phyloP scores from a whole-genome alignment of 2,888 invertebrate genomes.

The Odontomyia ornata region DNA sequence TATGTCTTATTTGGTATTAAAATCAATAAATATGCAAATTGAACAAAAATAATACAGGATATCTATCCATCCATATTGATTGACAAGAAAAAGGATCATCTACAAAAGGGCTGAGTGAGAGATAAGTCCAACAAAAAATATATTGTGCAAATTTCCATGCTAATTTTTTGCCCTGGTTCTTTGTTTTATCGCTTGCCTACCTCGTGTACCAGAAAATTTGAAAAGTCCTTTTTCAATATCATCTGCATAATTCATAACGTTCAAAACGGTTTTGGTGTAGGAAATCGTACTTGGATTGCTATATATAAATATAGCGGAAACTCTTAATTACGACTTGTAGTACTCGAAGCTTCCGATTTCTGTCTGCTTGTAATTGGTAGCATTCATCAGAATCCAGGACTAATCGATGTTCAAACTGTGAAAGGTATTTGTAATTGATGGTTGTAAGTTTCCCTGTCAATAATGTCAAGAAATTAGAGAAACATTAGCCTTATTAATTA shows the following conservation, averaged over 20 bases:
- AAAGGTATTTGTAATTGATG: constrained; percentile 5
- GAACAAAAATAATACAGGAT: constrained; percentile 2
- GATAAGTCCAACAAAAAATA: too few species aligned
- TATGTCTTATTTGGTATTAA: neutral
- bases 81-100: neutral
- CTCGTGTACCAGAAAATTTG: too few species aligned
- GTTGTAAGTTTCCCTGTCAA: neutral
- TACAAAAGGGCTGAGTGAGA: too few species aligned
- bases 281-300: too few species aligned
- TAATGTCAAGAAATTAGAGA: neutral
- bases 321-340: too few species aligned
- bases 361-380: constrained; percentile 17
- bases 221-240: too few species aligned
- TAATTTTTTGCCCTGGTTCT: too few species aligned
- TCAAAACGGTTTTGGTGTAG: too few species aligned
- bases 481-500: neutral
- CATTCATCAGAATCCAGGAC: neutral
- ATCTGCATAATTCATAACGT: too few species aligned
- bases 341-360: constrained; percentile 22
- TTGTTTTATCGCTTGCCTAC: too few species aligned
- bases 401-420: neutral
- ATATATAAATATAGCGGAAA: too few species aligned
- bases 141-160: too few species aligned
- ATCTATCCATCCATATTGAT: neutral
- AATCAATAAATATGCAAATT: constrained; percentile 25